Conservation (phyloP, 2,797 vertebrate genomes). For the Helarctos malayanus region DNA sequence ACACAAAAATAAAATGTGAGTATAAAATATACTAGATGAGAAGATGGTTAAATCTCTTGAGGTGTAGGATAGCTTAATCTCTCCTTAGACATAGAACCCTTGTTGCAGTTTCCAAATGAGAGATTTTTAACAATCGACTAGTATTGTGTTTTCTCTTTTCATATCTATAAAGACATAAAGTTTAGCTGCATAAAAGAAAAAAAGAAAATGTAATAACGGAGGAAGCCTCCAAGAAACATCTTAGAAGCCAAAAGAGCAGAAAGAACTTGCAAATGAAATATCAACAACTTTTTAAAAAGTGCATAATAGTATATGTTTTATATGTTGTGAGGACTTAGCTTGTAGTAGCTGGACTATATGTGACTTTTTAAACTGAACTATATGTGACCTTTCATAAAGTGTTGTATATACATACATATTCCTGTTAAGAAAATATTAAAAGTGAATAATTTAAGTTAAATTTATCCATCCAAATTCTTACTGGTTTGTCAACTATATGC, state of each 20-base stretch:
- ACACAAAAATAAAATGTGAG: not conserved
- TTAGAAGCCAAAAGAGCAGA: not conserved
- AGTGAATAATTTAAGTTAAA: not conserved
- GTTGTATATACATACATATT: not conserved
- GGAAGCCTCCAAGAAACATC: not conserved
- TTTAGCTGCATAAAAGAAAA: not conserved
- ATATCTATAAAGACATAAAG: not conserved
- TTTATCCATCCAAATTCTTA: not conserved
- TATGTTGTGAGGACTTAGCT: not conserved
- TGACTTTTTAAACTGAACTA: not conserved
- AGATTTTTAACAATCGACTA: not conserved
- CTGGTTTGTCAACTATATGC: not conserved
- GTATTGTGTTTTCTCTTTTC: not conserved
- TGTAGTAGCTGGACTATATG: not conserved
- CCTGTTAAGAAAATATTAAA: constrained; percentile 31
- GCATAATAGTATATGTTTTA: not conserved
- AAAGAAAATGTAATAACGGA: not conserved
- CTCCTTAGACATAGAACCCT: not conserved
- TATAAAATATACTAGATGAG: constrained; percentile 29
- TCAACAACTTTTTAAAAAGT: not conserved
- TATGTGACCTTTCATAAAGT: not conserved
- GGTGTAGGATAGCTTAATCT: not conserved
- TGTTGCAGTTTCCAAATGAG: not conserved
- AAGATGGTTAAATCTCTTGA: constrained; percentile 23
- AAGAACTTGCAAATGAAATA: not conserved